Base-by-base conservation (phyloP, 2,888 invertebrate species). In the Leucophora obtusa region DNA sequence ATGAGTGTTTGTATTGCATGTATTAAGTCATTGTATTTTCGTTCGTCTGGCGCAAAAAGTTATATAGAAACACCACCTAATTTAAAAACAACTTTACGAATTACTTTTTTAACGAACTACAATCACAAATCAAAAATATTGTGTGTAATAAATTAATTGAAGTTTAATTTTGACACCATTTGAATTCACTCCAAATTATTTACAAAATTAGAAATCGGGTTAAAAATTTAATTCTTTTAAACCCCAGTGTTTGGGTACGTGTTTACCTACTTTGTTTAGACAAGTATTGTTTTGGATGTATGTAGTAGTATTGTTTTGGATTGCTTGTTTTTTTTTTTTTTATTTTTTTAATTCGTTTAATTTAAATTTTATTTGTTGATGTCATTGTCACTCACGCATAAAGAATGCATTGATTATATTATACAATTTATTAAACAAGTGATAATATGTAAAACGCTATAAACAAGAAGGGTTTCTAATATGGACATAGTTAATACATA, bases 371-470 rank as follows among this genome's bases (percentile, higher is more conserved):
- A 15, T 68, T 38, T 63, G 58, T 68, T 72, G 71, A 62, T 78
- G 78, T 72, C 72, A 78, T 72, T 78, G 63, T 63, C 63, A 63
- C 51, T 69, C 58, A 78, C 78, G 72, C 73, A 56, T 73, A 54
- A 73, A 73, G 56, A 73, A 73, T 69, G 51, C 72, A 69, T 73
- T 72, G 35, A 38, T 70, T n/a, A 43, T 47, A 11, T 58, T 35
- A 50, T 51, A 38, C 33, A 24, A 58, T 50, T 56, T 47, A 33
- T 59, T n/a, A 51, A 70, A 59, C 59, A 54, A 54, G 24, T 21
- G 35, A 21, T 58, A 60, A 63, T 56, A 21, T 54, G 28, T 72
- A 63, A 54, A 56, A 54, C 18, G 4, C 1, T 1, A 14, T 14
- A 47, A 38, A 28, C 14, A 17, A 53, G 33, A 28, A 9, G 43